A percentile compares a stretch with the other conserved stretches of the same genome.
These are phyloP conservation scores for Sphyrna mokarran DNA, from an alignment of 2,113 vertebrate species.

Conservation along the genomic window DNA sequence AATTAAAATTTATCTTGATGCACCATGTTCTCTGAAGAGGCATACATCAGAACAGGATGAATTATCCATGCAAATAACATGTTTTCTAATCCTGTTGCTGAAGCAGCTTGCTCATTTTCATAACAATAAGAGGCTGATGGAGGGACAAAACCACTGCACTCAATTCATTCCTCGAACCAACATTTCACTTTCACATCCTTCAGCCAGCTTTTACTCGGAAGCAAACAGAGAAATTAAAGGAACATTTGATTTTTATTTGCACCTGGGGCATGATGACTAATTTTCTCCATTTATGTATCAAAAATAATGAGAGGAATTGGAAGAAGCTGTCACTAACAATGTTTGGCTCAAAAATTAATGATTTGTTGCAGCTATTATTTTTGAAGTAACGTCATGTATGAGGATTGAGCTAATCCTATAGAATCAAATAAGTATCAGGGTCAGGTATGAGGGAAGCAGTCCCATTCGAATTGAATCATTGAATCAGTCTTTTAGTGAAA, in stretches of 20 bases:
- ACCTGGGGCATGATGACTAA: constrained; percentile 13
- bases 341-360: neutral
- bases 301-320: constrained; percentile 10
- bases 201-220: neutral
- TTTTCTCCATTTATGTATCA: neutral
- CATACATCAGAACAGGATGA: constrained; percentile 31
- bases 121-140: neutral
- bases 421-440: constrained; percentile 1
- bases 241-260: neutral
- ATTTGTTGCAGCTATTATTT: neutral
- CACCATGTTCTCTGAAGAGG: constrained; percentile 23
- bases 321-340: neutral
- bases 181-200: constrained; percentile 3
- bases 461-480: neutral
- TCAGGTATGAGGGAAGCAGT: neutral
- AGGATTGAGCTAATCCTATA: neutral
- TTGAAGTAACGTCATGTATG: neutral
- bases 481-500: neutral
- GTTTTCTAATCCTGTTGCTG: constrained; percentile 24
- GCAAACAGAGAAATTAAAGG: constrained; percentile 18
- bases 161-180: constrained; percentile 6
- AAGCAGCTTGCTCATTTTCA: constrained; percentile 35
- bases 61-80: constrained; percentile 36
- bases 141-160: neutral
- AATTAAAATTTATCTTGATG: constrained; percentile 30